Percentiles rank a stretch among this genome's conserved stretches.
Evolutionary conservation across 2,888 invertebrate genomes (phyloP).

Genomic region (Bibio marci): DNA sequence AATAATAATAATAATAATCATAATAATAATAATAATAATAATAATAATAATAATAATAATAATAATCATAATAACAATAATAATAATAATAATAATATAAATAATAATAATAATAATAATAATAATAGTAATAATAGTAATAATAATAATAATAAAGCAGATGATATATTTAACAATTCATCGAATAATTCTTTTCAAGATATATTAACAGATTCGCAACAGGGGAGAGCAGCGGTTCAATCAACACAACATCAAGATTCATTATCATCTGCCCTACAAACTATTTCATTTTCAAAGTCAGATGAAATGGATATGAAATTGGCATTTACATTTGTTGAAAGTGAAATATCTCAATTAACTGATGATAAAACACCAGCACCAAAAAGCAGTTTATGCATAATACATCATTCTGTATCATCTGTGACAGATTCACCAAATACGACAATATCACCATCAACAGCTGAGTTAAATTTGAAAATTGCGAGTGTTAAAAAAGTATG

Average conservation of each 20-base stretch:
- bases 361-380: conserved; percentile 39
- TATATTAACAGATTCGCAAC: conserved; percentile 27
- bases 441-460: conserved; percentile 64
- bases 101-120: too few species aligned
- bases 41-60: too few species aligned
- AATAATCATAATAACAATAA: too few species aligned
- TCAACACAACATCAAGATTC: conserved; percentile 22
- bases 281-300: conserved; percentile 42
- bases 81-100: too few species aligned
- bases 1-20: too few species aligned
- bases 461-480: conserved; percentile 85
- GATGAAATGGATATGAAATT: conserved; percentile 71
- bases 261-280: conserved; percentile 39
- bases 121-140: not conserved
- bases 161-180: conserved; percentile 11
- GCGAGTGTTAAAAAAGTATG: conserved; percentile 78
- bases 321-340: conserved; percentile 70
- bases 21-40: too few species aligned
- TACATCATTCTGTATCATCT: conserved; percentile 33
- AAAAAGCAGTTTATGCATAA: conserved; percentile 16
- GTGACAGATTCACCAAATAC: conserved; percentile 42
- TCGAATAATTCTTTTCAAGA: conserved; percentile 14
- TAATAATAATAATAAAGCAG: conserved; percentile 9
- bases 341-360: conserved; percentile 56
- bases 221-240: not conserved